These are phyloP conservation scores for Drosophila ambigua DNA, from an alignment of 1,140 invertebrate species.

Conservation along the genomic window DNA sequence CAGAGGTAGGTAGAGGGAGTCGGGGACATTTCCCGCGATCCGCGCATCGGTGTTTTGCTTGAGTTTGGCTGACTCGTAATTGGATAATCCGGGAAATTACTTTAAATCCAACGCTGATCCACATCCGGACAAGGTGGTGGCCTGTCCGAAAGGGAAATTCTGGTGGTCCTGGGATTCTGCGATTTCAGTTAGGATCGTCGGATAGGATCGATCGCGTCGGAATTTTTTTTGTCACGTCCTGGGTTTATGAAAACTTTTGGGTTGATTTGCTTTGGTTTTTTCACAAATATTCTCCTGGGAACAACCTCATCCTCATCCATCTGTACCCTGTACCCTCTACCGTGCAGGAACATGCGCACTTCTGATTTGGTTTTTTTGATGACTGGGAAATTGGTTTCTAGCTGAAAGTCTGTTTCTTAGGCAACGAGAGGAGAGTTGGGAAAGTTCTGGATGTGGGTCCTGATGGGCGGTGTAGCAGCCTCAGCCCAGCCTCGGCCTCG, in stretches of 20 bases:
- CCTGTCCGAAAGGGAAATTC: conserved; percentile 70
- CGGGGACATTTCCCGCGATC: conserved; percentile 44
- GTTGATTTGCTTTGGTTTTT: conserved; percentile 52
- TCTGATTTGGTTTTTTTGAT: conserved; percentile 61
- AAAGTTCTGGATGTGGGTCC: conserved; percentile 35
- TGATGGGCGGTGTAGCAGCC: no score
- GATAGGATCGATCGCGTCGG: conserved; percentile 36
- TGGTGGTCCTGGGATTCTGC: conserved; percentile 35
- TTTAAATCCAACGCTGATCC: conserved; percentile 75
- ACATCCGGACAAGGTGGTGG: conserved; percentile 60
- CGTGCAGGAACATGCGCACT: conserved; percentile 20
- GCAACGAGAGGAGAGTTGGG: conserved; percentile 34
- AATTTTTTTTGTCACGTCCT: conserved; percentile 71
- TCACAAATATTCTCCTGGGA: conserved; percentile 17
- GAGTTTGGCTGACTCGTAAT: conserved; percentile 82
- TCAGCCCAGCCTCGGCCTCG: neutral
- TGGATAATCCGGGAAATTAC: conserved; percentile 81
- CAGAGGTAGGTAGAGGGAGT: conserved; percentile 36
- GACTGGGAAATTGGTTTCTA: conserved; percentile 39
- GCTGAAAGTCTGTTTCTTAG: conserved; percentile 23
- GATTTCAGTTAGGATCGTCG: conserved; percentile 32
- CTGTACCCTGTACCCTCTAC: neutral
- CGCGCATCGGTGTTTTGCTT: conserved; percentile 62
- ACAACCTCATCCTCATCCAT: no score
- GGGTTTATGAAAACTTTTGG: conserved; percentile 80